Evolutionary conservation across 2,888 invertebrate genomes (phyloP).

Genomic region (Quadriops clusia): DNA sequence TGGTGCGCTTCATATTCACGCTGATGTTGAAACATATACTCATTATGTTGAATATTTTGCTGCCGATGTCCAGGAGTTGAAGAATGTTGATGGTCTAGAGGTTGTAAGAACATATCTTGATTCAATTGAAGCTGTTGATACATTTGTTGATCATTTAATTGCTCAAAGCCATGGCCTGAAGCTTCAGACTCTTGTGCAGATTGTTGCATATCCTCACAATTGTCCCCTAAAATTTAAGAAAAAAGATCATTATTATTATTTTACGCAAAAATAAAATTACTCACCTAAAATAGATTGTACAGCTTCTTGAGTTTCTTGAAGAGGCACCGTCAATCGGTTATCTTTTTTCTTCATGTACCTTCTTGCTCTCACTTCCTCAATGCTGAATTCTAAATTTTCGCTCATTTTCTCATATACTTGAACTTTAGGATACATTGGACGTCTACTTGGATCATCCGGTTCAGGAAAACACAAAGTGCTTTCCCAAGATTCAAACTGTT

Average conservation of each 20-base stretch:
- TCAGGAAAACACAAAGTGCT: slow-evolving; percentile 50
- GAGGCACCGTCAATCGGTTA: slow-evolving; percentile 14
- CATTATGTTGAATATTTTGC: too few species aligned
- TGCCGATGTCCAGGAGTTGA: too few species aligned
- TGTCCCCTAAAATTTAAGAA: background rate
- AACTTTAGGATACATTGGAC: slow-evolving; percentile 57
- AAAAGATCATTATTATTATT: slow-evolving; percentile 4
- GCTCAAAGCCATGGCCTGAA: too few species aligned
- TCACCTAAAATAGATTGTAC: slow-evolving; percentile 19
- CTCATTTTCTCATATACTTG: slow-evolving; percentile 51
- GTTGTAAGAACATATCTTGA: too few species aligned
- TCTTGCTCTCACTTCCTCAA: slow-evolving; percentile 63
- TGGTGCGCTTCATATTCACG: too few species aligned
- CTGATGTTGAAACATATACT: too few species aligned
- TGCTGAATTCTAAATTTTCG: slow-evolving; percentile 54
- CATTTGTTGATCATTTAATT: too few species aligned
- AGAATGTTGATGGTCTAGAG: too few species aligned
- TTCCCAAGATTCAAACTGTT: slow-evolving; percentile 42
- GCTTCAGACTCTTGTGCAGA: too few species aligned
- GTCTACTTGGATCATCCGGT: slow-evolving; percentile 46
- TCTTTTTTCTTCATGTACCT: slow-evolving; percentile 35
- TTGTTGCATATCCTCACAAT: too few species aligned
- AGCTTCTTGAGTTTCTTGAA: slow-evolving; percentile 20
- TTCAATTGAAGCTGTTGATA: too few species aligned
- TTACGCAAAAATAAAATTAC: background rate